Evolutionary conservation across 2,797 vertebrate genomes (phyloP), one percentile per base, ranked within the genome.

Genomic region (Neosilurus hyrtlii): DNA sequence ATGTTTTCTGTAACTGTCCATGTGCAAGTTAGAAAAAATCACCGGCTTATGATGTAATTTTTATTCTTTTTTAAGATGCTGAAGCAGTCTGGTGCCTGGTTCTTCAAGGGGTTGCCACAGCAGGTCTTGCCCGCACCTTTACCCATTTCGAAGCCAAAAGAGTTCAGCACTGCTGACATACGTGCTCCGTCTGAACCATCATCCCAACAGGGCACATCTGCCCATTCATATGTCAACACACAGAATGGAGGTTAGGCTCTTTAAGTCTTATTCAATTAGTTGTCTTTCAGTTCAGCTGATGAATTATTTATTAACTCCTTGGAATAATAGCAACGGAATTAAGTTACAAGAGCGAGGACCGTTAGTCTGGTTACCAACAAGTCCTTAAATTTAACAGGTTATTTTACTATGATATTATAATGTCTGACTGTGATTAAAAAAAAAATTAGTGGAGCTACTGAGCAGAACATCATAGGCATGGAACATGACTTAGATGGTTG

Each of bases 1-100:
- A n/a, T 35, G 24, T 35, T 57, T 15, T 30, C 1, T 54, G 6
- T 24, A 71, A 52, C 0, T 4, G 30, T 20, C 16, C 15, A 9
- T 14, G 26, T 26, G 52, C 9, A 56, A 30, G 52, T 35, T 74
- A 35, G 9, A 0, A 1, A 30, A 18, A 20, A 20, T 35, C 9
- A 30, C 54, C 30, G 8, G 3, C 12, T 26, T 35, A 57, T 57
- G 16, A 15, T 62, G 1, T 24, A 43, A 11, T 16, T 81, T 35
- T 74, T 14, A 15, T 52, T 15, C n/a, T n/a, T 51, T 62, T 54
- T 88, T 15, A 87, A 99, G 97, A 94, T 99, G 11, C 95, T 96
- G 95, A 99, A 97, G 86, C 95, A 96, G 62, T 98, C 97, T 0
- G 97, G 97, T 0, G 97, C 97, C 0, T 99, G 97, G 97, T 99